A percentile compares a stretch with the other conserved stretches of the same genome.
Conservation (phyloP, 2,888 invertebrate species). For the Tyria jacobaeae region DNA sequence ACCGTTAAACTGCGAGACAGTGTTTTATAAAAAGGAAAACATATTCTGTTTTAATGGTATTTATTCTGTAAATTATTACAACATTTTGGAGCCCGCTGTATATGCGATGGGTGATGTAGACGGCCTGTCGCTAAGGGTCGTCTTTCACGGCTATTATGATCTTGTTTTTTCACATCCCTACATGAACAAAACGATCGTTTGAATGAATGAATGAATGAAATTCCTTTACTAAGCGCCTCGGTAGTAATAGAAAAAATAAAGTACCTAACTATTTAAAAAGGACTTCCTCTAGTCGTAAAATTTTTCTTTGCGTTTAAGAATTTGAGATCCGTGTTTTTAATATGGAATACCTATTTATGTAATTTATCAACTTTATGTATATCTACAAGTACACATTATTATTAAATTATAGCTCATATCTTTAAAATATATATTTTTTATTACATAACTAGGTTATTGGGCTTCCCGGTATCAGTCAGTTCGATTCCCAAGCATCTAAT, state of each 20-base stretch:
- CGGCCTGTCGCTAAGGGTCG: constrained; percentile 77
- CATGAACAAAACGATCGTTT: constrained; percentile 67
- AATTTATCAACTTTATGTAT: too few relatives aligned
- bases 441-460: too few relatives aligned
- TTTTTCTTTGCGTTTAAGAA: constrained; percentile 58
- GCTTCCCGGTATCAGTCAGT: too few relatives aligned
- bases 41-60: neutral
- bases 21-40: constrained; percentile 28
- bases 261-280: constrained; percentile 55
- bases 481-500: too few relatives aligned
- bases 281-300: constrained; percentile 70
- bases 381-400: too few relatives aligned
- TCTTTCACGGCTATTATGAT: constrained; percentile 58
- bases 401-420: too few relatives aligned
- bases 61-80: neutral
- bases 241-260: constrained; percentile 62
- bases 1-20: constrained; percentile 30
- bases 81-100: constrained; percentile 61
- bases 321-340: constrained; percentile 47
- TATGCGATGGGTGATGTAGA: constrained; percentile 66
- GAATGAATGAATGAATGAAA: constrained; percentile 80
- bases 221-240: constrained; percentile 79
- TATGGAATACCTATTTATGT: too few relatives aligned
- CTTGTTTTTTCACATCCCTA: constrained; percentile 64
- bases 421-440: too few relatives aligned